phyloP scores from a whole-genome alignment of 2,888 invertebrate species.

The Mythimna lalbum region DNA sequence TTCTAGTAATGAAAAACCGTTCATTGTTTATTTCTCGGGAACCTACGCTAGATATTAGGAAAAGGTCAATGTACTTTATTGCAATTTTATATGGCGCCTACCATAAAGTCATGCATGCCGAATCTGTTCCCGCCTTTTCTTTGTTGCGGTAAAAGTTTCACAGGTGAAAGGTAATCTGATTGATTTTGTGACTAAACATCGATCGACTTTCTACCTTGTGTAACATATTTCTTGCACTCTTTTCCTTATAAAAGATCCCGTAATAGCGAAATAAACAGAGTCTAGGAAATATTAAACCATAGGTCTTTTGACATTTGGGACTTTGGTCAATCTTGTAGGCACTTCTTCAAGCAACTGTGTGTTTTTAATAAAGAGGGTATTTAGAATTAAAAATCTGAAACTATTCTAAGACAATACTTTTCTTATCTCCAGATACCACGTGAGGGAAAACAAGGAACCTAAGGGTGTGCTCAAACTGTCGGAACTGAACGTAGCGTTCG shows the following conservation, averaged over 20 bases:
- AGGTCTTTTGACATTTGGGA: neutral
- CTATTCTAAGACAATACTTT: slow-evolving; percentile 8
- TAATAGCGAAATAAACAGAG: neutral
- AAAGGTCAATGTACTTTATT: too few species aligned
- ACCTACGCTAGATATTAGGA: too few species aligned
- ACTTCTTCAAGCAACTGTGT: slow-evolving; percentile 15
- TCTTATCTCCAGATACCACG: slow-evolving; percentile 90
- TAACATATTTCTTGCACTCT: slow-evolving; percentile 23
- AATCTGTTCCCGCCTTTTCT: slow-evolving; percentile 45
- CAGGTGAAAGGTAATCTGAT: slow-evolving; percentile 18
- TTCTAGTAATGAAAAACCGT: too few species aligned
- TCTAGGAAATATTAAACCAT: neutral
- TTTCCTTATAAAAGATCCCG: slow-evolving; percentile 5
- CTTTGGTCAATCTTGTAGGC: neutral
- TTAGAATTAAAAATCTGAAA: neutral
- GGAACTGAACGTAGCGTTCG: slow-evolving; percentile 96
- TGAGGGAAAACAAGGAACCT: slow-evolving; percentile 94
- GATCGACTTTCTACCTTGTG: slow-evolving; percentile 30
- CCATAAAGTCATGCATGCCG: slow-evolving; percentile 14
- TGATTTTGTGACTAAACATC: slow-evolving; percentile 36
- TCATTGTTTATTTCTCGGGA: too few species aligned
- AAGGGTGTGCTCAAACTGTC: slow-evolving; percentile 95
- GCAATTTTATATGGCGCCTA: too few species aligned
- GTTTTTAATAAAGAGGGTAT: slow-evolving; percentile 3
- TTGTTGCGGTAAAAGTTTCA: slow-evolving; percentile 18